A percentile compares a stretch with the other conserved stretches of the same genome.
Conservation (phyloP, 2,113 vertebrate species). For the Nothoprocta pentlandii region DNA sequence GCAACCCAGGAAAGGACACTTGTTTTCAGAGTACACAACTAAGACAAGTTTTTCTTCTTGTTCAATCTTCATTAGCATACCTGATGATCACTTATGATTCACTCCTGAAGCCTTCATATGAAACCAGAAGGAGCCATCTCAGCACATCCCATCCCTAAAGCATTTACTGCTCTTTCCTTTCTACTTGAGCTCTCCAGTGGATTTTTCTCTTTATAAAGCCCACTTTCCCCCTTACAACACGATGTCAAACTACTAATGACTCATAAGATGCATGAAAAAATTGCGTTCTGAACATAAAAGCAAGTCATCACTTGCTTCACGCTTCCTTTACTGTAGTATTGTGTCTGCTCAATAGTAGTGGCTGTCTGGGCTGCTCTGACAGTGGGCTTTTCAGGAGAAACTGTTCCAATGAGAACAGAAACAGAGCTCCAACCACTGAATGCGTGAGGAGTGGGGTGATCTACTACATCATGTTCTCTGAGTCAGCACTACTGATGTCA, state of each 20-base stretch:
- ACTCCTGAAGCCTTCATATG: background rate
- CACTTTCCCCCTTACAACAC: background rate
- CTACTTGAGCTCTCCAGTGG: background rate
- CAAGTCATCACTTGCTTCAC: background rate
- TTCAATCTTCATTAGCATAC: background rate
- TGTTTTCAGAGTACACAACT: background rate
- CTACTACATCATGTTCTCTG: background rate
- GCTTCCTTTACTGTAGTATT: background rate
- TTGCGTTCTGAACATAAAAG: background rate
- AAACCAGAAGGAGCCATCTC: background rate
- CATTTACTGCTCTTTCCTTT: background rate
- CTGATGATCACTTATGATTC: background rate
- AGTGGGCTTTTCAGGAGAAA: background rate
- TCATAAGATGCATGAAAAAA: background rate
- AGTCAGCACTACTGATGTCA: slow-evolving; percentile 14
- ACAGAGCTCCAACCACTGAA: slow-evolving; percentile 1
- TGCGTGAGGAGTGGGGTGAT: background rate
- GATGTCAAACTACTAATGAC: background rate
- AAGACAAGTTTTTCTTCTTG: background rate
- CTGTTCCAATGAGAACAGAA: background rate
- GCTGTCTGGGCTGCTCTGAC: background rate
- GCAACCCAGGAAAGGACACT: background rate
- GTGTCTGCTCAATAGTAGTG: background rate
- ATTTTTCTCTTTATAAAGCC: background rate
- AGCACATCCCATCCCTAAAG: background rate